Evolutionary conservation across 2,113 vertebrate genomes (phyloP).

Genomic region (Romanogobio albipinnatus): DNA sequence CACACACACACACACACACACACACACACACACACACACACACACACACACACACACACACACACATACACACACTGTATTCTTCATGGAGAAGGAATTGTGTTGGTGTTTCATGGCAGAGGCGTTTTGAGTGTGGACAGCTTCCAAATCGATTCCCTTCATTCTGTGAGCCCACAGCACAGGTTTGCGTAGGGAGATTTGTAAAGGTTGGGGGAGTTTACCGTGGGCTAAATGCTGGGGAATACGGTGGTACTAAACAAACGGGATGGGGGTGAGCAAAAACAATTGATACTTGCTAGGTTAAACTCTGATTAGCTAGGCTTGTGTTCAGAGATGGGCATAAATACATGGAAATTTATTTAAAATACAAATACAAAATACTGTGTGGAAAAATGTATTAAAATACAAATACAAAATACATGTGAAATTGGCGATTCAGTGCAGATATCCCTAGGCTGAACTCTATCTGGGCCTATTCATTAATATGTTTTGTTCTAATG

Average conservation of each 20-base stretch:
- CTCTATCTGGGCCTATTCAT: too few species aligned
- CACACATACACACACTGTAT: constrained; percentile 42
- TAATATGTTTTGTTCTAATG: too few species aligned
- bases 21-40: constrained; percentile 32
- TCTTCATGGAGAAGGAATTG: constrained; percentile 41
- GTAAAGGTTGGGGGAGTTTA: constrained; percentile 29
- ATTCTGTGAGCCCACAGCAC: constrained; percentile 35
- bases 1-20: constrained; percentile 28
- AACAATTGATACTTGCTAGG: background rate
- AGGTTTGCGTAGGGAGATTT: constrained; percentile 29
- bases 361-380: too few species aligned
- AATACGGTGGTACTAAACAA: constrained; percentile 14
- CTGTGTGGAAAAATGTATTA: too few species aligned
- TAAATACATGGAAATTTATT: too few species aligned
- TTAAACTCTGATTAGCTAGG: constrained; percentile 21
- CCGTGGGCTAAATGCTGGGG: constrained; percentile 23
- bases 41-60: constrained; percentile 31
- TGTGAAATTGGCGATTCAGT: too few species aligned
- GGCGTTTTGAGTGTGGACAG: constrained; percentile 46
- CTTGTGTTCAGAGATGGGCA: constrained; percentile 35
- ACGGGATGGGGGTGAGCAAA: background rate
- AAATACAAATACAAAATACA: too few species aligned
- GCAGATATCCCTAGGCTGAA: too few species aligned
- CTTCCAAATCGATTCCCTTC: constrained; percentile 48
- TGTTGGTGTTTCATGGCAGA: constrained; percentile 51